phyloP scores from a whole-genome alignment of 2,797 vertebrate genomes.

The Peromyscus melanophrys region DNA sequence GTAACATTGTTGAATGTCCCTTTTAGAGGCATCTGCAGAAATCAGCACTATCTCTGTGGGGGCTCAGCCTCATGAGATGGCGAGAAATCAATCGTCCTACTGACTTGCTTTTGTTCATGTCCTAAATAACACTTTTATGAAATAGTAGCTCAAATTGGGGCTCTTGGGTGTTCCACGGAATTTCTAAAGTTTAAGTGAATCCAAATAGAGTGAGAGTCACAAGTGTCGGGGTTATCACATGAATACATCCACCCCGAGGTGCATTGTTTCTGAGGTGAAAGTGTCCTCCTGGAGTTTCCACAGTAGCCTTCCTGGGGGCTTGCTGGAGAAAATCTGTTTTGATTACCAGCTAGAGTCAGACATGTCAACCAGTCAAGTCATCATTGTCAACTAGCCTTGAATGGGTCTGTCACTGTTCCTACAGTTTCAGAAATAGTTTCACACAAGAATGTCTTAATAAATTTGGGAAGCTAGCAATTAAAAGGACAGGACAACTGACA shows the following conservation, averaged over 20 bases:
- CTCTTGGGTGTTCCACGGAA: background rate
- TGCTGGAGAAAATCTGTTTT: background rate
- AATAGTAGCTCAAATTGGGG: background rate
- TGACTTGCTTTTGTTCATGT: background rate
- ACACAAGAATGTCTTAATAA: background rate
- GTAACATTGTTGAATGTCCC: slow-evolving; percentile 63
- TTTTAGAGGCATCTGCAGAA: slow-evolving; percentile 1
- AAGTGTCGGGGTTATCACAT: slow-evolving; percentile 18
- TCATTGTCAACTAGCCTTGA: background rate
- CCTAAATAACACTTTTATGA: background rate
- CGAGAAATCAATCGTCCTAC: background rate
- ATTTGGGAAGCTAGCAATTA: background rate
- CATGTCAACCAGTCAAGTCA: background rate
- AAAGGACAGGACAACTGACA: background rate
- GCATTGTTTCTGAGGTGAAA: background rate
- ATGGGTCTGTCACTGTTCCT: background rate
- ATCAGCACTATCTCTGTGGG: slow-evolving; percentile 31
- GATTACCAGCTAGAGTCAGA: background rate
- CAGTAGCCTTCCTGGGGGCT: background rate
- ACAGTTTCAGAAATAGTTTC: background rate
- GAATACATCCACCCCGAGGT: background rate
- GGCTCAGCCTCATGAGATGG: background rate
- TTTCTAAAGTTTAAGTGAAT: background rate
- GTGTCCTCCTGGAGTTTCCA: background rate
- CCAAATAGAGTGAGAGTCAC: background rate